Base-by-base conservation (phyloP, 1,140 invertebrate genomes). In the Eueides isabella region DNA sequence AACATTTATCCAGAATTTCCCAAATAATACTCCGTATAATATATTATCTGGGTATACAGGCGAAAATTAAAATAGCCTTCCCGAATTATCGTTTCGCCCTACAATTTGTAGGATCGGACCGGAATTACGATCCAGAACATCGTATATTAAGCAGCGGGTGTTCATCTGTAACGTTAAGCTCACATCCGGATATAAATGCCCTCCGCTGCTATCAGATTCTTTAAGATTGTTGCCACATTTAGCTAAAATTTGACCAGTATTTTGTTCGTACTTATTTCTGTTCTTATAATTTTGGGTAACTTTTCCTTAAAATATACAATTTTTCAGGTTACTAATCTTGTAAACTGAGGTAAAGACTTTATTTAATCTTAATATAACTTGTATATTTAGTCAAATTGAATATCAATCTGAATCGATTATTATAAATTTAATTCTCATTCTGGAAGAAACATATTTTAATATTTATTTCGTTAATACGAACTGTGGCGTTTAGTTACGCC, bases 21-120 rank as follows among this genome's bases (percentile, higher is more conserved):
- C 3, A 55, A 19, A 19, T 12, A 3, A 55, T 6, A 16, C 35
- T 12, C 14, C 12, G 3, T 23, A n/a, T 55, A 55, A 19, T 26
- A 55, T 55, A 55, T 26, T 26, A 55, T 63, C 28, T 30, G 29
- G 30, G 29, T 38, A 70, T 63, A 63, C 30, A 16, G 33, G 12
- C 5, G 33, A 38, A 70, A 70, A 70, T 70, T 70, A 62, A 62
- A 69, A 29, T 55, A 28, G 61, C 31, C 31, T 28, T 41, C 68
- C 31, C 33, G 68, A 72, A 79, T 75, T 75, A 76, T 64, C 67
- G 44, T 41, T 31, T 69, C 44, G 28, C 62, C 66, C 65, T 41
- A 76, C 74, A 76, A 76, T 76, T 76, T 76, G 74, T 72, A 68
- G 71, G 74, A 67, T 76, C 74, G 38, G 63, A 63, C 31, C 73